Evolutionary conservation across 2,797 vertebrate species (phyloP).

Genomic region (Alfaro cultratus): DNA sequence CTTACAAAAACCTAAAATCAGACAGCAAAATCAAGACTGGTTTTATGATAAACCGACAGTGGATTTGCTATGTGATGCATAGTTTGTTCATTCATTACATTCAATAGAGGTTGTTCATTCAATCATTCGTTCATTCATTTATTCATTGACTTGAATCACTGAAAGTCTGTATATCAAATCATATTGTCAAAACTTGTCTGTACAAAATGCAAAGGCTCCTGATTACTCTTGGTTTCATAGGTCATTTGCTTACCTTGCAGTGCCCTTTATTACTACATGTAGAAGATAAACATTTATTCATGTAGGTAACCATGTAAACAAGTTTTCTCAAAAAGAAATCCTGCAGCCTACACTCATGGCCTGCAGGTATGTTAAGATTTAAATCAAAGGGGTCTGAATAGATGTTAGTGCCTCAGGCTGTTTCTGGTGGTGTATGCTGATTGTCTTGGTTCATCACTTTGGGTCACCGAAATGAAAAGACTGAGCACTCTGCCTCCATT

Average conservation of each 20-base stretch:
- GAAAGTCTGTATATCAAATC: background rate
- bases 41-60: too few relatives aligned
- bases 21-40: background rate
- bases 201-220: background rate
- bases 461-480: slow-evolving; percentile 60
- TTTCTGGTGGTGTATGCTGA: slow-evolving; percentile 53
- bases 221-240: background rate
- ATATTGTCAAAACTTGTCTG: background rate
- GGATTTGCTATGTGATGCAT: too few relatives aligned
- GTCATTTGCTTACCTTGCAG: background rate
- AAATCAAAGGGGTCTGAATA: slow-evolving; percentile 50
- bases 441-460: slow-evolving; percentile 48
- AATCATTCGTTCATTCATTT: too few relatives aligned
- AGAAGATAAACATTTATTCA: background rate
- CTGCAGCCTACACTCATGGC: slow-evolving; percentile 3
- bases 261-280: background rate
- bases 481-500: slow-evolving; percentile 50
- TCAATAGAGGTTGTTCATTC: too few relatives aligned
- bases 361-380: slow-evolving; percentile 26
- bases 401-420: slow-evolving; percentile 58
- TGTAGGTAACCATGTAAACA: slow-evolving; percentile 10
- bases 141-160: too few relatives aligned
- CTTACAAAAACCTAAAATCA: background rate
- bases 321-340: background rate
- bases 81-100: background rate